Evolutionary conservation across 2,797 vertebrate species (phyloP).

Genomic region (Chelon auratus): DNA sequence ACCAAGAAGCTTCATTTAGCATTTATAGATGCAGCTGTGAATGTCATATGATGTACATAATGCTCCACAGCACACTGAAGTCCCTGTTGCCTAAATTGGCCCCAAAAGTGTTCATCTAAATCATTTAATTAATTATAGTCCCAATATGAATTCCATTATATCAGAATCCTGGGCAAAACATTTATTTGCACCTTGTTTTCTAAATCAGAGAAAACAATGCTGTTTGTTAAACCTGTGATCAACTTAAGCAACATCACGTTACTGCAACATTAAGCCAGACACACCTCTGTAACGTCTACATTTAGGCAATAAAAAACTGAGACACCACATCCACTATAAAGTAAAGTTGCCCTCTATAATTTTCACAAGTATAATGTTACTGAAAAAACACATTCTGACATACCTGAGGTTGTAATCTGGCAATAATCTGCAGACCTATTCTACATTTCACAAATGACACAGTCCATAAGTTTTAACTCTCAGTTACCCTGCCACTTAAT

Average conservation of each 20-base stretch:
- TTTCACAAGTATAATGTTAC: neutral
- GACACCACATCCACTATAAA: too few relatives aligned
- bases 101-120: too few relatives aligned
- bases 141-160: too few relatives aligned
- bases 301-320: too few relatives aligned
- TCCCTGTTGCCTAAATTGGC: too few relatives aligned
- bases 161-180: neutral
- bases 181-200: neutral
- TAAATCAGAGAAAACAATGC: conserved; percentile 1
- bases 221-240: neutral
- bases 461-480: conserved; percentile 17
- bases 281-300: too few relatives aligned
- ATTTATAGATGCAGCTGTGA: too few relatives aligned
- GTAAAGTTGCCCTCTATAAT: neutral
- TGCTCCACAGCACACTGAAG: too few relatives aligned
- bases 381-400: neutral
- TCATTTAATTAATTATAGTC: too few relatives aligned
- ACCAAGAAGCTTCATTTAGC: too few relatives aligned
- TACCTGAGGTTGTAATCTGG: neutral
- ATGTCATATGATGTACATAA: too few relatives aligned
- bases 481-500: conserved; percentile 14
- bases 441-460: neutral
- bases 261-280: neutral
- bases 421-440: neutral
- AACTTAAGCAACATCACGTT: neutral